Evolutionary conservation across 2,888 invertebrate species (phyloP), one percentile per base, ranked within the genome.

Genomic region (Protodeltote pygarga): DNA sequence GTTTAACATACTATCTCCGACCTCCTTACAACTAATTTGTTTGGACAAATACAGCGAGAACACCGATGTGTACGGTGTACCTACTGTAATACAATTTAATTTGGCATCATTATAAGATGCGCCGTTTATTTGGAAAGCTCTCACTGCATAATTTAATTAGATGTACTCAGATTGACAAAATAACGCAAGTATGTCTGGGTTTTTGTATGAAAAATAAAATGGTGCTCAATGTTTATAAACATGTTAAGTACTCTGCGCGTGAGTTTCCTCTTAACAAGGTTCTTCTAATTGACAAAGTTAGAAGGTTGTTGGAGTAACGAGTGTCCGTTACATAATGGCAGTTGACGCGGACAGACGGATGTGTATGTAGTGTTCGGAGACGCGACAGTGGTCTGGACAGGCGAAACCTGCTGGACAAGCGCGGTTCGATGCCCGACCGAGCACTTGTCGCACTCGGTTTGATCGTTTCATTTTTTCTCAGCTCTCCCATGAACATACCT

Each of bases 371-470:
- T 68, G 68, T 70, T 52, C 64, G 59, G 66, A 63, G 65, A 59
- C 57, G 33, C 41, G 54, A 37, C 60, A 58, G 55, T 35, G 38
- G 58, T 52, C 44, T 57, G 62, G 65, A 64, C 73, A 63, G 62
- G 74, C 71, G 68, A 78, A 83, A 87, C 86, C 86, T 81, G 87
- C 84, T 76, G 79, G 70, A 70, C 81, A 69, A 68, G 79, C 80
- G 77, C 73, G 77, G 87, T 87, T 85, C 87, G 86, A 80, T 72
- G 83, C 71, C 83, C 85, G 83, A 54, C 71, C 51, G 74, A 68
- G 68, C 83, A 85, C 85, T 85, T 85, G 81, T 75, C 78, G 76
- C 69, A 60, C 49, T 47, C 53, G 57, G 63, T 46, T 58, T 57
- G 57, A 49, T 49, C 69, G 61, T 62, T 65, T 64, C 28, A 55